Base-by-base conservation (phyloP, 2,113 vertebrate species). In the Paralichthys olivaceus region DNA sequence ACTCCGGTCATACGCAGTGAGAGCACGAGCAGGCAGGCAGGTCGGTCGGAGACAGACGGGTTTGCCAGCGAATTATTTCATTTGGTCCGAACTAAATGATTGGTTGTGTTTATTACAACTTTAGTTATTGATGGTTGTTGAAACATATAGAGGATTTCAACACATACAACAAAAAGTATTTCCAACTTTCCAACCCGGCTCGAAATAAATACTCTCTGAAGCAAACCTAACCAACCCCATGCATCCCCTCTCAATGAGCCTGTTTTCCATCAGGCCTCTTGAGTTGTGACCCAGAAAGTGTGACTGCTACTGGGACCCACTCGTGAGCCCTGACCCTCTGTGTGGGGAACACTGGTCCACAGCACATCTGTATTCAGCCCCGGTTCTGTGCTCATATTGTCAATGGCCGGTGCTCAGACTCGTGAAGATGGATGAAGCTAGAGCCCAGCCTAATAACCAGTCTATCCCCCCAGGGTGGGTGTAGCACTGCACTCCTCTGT, bases 311-410 rank as follows among this genome's bases (percentile, higher is more conserved):
- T 67, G 77, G 75, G 54, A 70, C 67, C 71, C 54, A 51, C 79
- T 58, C 7, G 75, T 23, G 73, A 72, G 81, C 61, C 75, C 49
- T 83, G 79, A 87, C 86, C 86, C 87, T 79, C 72, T 73, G 68
- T 90, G 83, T 82, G 84, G 85, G 82, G 61, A 90, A 84, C 80
- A 34, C 72, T n/a, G 72, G 80, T 80, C 85, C 83, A 77, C 29
- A 73, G 81, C 88, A 82, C 86, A 93, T 92, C 80, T 90, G 90
- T 87, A 92, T 92, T 90, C 92, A 82, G 79, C 54, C 79, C 72
- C 7, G 23, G 68, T 32, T 58, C 66, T 73, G 73, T 17, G 40
- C 88, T 91, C 65, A 66, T 79, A 86, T 89, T 89, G 88, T 91
- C 88, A 84, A 60, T 87, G 85, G 81, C 87, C 73, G 32, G 73